These are phyloP conservation scores for Xiphophorus hellerii DNA, from an alignment of 2,113 vertebrate species.

Conservation along the genomic window DNA sequence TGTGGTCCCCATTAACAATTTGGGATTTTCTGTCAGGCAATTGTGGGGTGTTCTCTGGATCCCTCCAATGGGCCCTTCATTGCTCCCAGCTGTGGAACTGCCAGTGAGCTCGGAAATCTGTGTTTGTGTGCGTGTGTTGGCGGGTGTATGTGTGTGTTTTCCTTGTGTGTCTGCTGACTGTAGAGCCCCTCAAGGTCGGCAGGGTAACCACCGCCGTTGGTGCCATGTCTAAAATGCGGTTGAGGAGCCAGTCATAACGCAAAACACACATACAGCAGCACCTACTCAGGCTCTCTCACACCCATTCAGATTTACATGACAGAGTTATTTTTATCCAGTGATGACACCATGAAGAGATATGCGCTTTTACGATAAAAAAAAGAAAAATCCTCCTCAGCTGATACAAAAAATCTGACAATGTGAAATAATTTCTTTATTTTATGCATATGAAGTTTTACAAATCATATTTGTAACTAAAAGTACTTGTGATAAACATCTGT, in stretches of 20 bases:
- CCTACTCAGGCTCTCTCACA: conserved; percentile 2
- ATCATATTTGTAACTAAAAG: conserved; percentile 61
- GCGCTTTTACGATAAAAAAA: conserved; percentile 20
- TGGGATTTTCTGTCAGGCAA: conserved; percentile 80
- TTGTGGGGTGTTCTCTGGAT: conserved; percentile 79
- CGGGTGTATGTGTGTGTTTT: conserved; percentile 7
- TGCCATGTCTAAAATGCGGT: conserved; percentile 60
- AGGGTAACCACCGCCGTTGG: conserved; percentile 65
- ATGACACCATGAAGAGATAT: conserved; percentile 27
- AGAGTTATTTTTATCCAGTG: conserved; percentile 7
- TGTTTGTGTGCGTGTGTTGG: conserved; percentile 43
- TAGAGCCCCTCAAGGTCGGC: conserved; percentile 65
- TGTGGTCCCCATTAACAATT: conserved; percentile 82
- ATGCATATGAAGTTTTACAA: conserved; percentile 54
- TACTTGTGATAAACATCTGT: conserved; percentile 57
- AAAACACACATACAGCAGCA: conserved; percentile 19
- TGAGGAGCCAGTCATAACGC: conserved; percentile 43
- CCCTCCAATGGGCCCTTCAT: conserved; percentile 76
- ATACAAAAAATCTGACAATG: conserved; percentile 62
- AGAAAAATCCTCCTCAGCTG: conserved; percentile 28
- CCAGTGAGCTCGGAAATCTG: conserved; percentile 51
- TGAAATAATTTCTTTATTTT: conserved; percentile 62
- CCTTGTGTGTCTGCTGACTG: conserved; percentile 34
- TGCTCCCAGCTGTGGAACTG: conserved; percentile 81
- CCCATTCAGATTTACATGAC: conserved; percentile 4